Base-by-base conservation (phyloP, 23 tunicate species). In the Styela plicata region DNA sequence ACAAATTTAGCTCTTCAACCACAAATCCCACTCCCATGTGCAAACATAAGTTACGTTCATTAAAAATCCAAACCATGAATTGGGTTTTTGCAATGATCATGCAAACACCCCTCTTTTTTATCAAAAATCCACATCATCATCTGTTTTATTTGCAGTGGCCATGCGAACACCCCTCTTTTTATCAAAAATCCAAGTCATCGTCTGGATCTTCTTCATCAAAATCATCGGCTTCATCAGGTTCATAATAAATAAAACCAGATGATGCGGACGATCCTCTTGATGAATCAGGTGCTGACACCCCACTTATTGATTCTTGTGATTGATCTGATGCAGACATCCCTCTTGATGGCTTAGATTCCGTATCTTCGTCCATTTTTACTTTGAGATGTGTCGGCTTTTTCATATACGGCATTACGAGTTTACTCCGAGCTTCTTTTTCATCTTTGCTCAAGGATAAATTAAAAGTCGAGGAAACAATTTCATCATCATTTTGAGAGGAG, bases 131-230 rank as follows among this genome's bases (percentile, higher is more conserved):
- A n/a, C n/a, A n/a, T n/a, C n/a, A n/a, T n/a, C n/a, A n/a, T n/a
- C n/a, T n/a, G n/a, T n/a, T n/a, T n/a, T n/a, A n/a, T n/a, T n/a
- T n/a, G n/a, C n/a, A n/a, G n/a, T n/a, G n/a, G n/a, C n/a, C n/a
- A n/a, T n/a, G n/a, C n/a, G n/a, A n/a, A n/a, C n/a, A n/a, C n/a
- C n/a, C n/a, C n/a, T n/a, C n/a, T n/a, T n/a, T n/a, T n/a, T 1
- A 63, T 85, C 74, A 91, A 86, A 86, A 82, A 63, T 91, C 97
- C n/a, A 91, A 66, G 68, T 91, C 97, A 19, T 91, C 97, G 82
- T 91, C 97, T 0, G 97, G 97, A 64, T 91, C 97, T 57, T 91
- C 97, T 34, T 91, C 97, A 91, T 86, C 90, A 66, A 85, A 86
- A 36, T 91, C 97, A 82, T 84, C 90, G 20, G 75, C 90, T 3